A percentile compares a stretch with the other conserved stretches of the same genome.
Conservation (phyloP, 2,797 vertebrate genomes). For the Tiaroga cobitis region DNA sequence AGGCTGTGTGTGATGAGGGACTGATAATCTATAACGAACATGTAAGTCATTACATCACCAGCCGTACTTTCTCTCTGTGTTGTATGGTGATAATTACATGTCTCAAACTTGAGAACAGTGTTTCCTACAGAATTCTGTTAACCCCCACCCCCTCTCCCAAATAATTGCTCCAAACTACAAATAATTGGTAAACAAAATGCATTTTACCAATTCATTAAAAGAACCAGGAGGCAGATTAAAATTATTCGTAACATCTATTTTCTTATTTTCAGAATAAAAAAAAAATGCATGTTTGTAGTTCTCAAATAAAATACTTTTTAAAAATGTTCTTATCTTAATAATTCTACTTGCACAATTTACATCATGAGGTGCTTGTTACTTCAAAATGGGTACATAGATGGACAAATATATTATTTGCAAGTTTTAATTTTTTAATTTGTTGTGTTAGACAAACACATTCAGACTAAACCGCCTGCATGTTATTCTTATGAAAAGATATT, state of each 20-base stretch:
- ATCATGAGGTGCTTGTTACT: not conserved
- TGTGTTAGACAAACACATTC: not conserved
- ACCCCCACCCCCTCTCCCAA: not conserved
- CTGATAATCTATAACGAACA: slow-evolving; percentile 90
- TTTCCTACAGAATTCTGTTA: not conserved
- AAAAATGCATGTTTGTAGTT: not conserved
- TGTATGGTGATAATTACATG: not conserved
- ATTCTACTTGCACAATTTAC: not conserved
- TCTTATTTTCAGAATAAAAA: not conserved
- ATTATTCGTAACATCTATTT: not conserved
- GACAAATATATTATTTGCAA: not conserved
- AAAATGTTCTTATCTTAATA: not conserved
- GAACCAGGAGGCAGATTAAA: not conserved
- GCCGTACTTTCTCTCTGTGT: not conserved
- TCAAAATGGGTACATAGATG: not conserved
- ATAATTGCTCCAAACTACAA: not conserved
- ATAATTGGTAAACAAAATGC: not conserved
- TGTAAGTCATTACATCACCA: slow-evolving; percentile 72
- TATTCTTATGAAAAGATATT: not conserved
- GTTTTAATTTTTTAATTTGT: not conserved
- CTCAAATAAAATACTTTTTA: not conserved
- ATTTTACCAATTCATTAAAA: not conserved
- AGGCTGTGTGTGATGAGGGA: slow-evolving; percentile 85
- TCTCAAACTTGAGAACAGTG: not conserved
- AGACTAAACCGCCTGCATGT: not conserved